Evolutionary conservation across 1,140 invertebrate species (phyloP), one percentile per base, ranked within the genome.

Genomic region (Varroa destructor): DNA sequence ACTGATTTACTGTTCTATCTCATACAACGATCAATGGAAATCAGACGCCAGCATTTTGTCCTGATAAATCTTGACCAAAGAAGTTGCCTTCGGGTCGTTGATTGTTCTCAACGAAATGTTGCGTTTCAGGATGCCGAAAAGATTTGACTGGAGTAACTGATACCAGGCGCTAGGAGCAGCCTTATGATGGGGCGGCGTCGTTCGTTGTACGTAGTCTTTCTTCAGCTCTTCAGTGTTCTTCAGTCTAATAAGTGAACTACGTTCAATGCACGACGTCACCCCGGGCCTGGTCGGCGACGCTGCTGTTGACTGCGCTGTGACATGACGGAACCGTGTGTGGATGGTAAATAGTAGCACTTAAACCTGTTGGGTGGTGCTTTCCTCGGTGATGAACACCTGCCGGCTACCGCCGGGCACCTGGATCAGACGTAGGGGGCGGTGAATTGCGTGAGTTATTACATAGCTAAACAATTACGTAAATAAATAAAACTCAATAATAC

Each of bases 341-440:
- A 46, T 40, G 40, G 46, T 40, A 36, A 12, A 37, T 51, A 51
- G 46, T 8, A 51, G 46, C 61, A 36, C 40, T 67, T 73, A 73
- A 64, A 70, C 55, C 58, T 73, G 72, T 8, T 57, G 40, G 54
- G 70, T 73, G 56, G 74, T 71, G 6, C 67, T 70, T 46, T 74
- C 74, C 61, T 77, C 75, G 1, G 76, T 77, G 0, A 77, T 71
- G 55, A 77, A 77, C 14, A 77, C 77, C 71, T 77, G 76, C 36
- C 75, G 72, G 43, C 64, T 73, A 42, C 74, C 76, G 61, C 61
- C 61, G 37, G 77, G 77, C 37, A 77, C 74, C 43, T 75, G 73
- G 12, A 67, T 51, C 46, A 51, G 46, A 51, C 46, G 8, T 3
- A 51, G 46, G 8, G 8, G 46, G 46, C 46, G 8, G 8, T 51